These are phyloP conservation scores for Lasaia peninsularis DNA, from an alignment of 1,140 invertebrate genomes.

Conservation along the genomic window DNA sequence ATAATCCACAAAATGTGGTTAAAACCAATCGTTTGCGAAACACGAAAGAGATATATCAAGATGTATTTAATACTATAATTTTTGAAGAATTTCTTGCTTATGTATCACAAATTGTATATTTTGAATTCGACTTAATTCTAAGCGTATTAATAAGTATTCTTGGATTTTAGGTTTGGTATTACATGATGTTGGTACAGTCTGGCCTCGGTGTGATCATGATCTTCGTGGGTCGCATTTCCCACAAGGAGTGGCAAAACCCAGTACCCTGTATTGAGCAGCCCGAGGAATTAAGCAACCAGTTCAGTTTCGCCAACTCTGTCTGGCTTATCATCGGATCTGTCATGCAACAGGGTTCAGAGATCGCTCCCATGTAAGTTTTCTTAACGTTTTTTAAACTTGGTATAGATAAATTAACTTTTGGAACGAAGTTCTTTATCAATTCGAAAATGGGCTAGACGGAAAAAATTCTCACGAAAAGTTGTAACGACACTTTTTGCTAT, in stretches of 20 bases:
- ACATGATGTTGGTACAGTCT: constrained; percentile 86
- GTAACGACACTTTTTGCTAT: no score
- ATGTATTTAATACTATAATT: no score
- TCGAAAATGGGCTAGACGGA: no score
- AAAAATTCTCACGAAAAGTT: no score
- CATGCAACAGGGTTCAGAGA: constrained; percentile 92
- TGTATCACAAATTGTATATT: no score
- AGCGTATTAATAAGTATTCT: no score
- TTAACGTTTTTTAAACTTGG: not conserved
- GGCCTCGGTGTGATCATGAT: constrained; percentile 89
- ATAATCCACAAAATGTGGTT: no score
- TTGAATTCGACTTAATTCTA: no score
- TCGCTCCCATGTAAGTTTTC: constrained; percentile 84
- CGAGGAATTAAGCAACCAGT: constrained; percentile 88
- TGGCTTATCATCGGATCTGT: constrained; percentile 91
- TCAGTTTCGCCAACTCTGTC: constrained; percentile 89
- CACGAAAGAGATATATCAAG: no score
- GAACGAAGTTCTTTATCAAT: no score
- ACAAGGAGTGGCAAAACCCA: constrained; percentile 90
- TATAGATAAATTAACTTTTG: not conserved
- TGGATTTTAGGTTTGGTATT: constrained; percentile 85
- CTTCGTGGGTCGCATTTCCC: constrained; percentile 87
- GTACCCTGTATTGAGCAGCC: constrained; percentile 88
- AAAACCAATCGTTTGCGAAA: no score
- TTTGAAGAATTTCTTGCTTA: no score